Evolutionary conservation across 1,140 invertebrate species (phyloP), one percentile per base, ranked within the genome.

Genomic region (Liolophura sinensis): DNA sequence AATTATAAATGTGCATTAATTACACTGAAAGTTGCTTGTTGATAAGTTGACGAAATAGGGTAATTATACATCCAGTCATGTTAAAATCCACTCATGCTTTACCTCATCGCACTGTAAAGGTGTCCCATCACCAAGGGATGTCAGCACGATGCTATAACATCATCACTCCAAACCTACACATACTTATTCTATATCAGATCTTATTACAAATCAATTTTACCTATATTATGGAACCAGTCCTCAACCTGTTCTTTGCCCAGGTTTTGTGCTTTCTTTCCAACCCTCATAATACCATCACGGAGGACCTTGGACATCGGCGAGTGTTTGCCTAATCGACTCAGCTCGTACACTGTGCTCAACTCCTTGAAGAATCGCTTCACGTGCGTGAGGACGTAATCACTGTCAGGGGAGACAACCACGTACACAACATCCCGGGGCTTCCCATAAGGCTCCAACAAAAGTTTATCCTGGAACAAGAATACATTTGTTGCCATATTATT

Each of bases 361-460:
- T 98, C 96, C 61, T 92, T 91, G 87, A 98, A 98, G 86, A 96
- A 99, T 0, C 88, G 88, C 68, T 90, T 90, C 0, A 94, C 90
- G 77, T 91, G 90, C 25, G 88, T 88, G 12, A 93, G 83, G 40
- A 98, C 88, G 62, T 90, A 91, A 60, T 96, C 93, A 78, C 91
- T 93, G 76, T 99, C 96, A 0, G 97, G 96, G 20, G 94, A 91
- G 0, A 99, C 88, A 9, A 98, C 94, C 46, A 98, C 88, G 79
- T 99, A 99, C 6, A 94, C 94, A 3, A 99, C 90, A 80, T 99
- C 96, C 27, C 96, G 88, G 0, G 92, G 88, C 77, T 94, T 93
- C 11, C 95, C 92, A 82, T 96, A 98, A 0, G 97, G 97, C 82
- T 98, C 96, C 4, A 99, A 84, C 0, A 94, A 86, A 1, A 98